Evolutionary conservation across 1,140 invertebrate genomes (phyloP).

Genomic region (Laupala kohalensis): DNA sequence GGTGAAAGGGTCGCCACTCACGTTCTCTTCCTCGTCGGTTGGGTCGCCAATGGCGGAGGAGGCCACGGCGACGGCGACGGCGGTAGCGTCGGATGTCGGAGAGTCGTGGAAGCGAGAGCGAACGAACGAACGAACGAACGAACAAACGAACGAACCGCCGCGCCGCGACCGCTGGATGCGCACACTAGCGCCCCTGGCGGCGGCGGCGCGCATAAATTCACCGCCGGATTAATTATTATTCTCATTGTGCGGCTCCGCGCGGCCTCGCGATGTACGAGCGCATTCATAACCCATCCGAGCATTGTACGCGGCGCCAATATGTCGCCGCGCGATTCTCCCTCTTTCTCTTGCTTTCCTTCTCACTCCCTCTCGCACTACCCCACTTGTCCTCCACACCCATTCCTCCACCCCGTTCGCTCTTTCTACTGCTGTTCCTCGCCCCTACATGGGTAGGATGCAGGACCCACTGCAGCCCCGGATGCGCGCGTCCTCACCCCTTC

Average conservation of each 20-base stretch:
- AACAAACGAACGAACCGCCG: background rate
- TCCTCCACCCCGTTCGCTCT: no score
- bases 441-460: no score
- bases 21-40: no score
- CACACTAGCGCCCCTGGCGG: background rate
- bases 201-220: background rate
- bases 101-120: no score
- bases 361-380: background rate
- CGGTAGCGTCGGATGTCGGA: no score
- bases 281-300: background rate
- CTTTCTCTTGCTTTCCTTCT: background rate
- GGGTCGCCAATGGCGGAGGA: no score
- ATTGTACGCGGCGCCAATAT: background rate
- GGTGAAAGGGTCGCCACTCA: background rate
- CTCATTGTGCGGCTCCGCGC: background rate
- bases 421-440: no score
- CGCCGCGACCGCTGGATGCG: background rate
- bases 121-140: background rate
- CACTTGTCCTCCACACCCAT: background rate
- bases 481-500: background rate
- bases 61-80: no score
- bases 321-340: background rate
- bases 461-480: no score
- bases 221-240: background rate
- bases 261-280: background rate